Evolutionary conservation across 2,888 invertebrate genomes (phyloP), one percentile per base, ranked within the genome.

Genomic region (Aromia moschata): DNA sequence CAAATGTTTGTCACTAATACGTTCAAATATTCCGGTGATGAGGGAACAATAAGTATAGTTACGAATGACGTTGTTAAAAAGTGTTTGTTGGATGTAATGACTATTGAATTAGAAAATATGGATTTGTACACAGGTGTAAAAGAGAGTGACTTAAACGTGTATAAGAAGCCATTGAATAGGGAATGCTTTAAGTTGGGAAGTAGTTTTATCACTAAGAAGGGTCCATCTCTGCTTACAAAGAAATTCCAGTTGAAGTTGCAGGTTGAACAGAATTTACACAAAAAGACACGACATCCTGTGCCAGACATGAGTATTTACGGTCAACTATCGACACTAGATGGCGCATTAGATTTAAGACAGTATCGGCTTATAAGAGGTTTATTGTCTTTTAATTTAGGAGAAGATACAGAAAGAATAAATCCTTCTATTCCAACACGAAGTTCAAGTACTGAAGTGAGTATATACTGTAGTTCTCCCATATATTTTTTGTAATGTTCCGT

Each of bases 291-390:
- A 41, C 81, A 81, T 56, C 73, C 77, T 84, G 89, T 91, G 36
- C 90, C 97, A 0, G 94, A 96, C 80, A 87, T 94, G 80, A 90
- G 91, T 73, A 85, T 96, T 11, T 89, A 90, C 61, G 97, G 96
- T 14, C 89, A 89, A 20, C 83, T 98, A 59, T 91, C 94, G 1
- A 93, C 94, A 30, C 85, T 97, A 71, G 90, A 93, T 79, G 89
- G 90, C 61, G 87, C 90, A 40, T 80, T 98, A 56, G 92, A 94
- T 82, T 84, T 92, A 45, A 85, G 88, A 45, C 95, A 96, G 79
- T 97, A 96, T 81, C 90, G 91, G 78, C 82, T 97, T 37, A 86
- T 98, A 51, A 87, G 93, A 60, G 96, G 96, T 12, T 86, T 98
- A 58, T 83, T 98, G 4, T 86, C 89, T 1, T 92, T 93, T 81